Percentiles rank a stretch among this genome's conserved stretches.
Evolutionary conservation across 2,888 invertebrate species (phyloP).

Genomic region (Callinectes sapidus): DNA sequence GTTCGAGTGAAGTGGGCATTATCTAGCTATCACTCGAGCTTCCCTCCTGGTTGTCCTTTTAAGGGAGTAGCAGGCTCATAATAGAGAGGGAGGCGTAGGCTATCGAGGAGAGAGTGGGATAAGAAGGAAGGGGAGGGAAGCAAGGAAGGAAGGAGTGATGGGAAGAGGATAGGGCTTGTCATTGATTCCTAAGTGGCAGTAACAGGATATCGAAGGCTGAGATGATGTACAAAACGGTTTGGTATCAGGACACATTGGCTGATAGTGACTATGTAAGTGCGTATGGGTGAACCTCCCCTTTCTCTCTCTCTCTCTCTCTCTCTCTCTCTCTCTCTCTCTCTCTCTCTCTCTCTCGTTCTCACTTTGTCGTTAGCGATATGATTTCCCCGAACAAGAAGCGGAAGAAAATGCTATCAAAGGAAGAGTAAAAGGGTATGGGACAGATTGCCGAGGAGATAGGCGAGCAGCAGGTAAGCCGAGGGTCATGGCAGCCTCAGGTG

Average conservation of each 20-base stretch:
- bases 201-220: not conserved
- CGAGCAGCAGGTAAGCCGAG: not conserved
- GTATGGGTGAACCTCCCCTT: conserved; percentile 4
- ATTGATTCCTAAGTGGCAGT: not conserved
- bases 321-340: conserved; percentile 25
- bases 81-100: not conserved
- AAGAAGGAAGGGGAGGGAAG: not conserved
- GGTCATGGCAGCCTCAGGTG: not conserved
- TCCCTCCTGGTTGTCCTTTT: not conserved
- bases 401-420: not conserved
- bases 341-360: conserved; percentile 7
- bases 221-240: not conserved
- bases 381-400: not conserved
- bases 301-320: conserved; percentile 19
- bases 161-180: not conserved
- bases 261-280: not conserved
- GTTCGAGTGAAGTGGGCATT: not conserved
- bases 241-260: not conserved
- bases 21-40: not conserved
- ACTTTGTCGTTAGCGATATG: not conserved
- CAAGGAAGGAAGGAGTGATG: not conserved
- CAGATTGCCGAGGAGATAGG: not conserved
- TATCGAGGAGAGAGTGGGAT: not conserved
- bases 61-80: not conserved
- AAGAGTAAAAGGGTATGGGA: not conserved